Evolutionary conservation across 1,140 invertebrate genomes (phyloP).

Genomic region (Araneus ventricosus): DNA sequence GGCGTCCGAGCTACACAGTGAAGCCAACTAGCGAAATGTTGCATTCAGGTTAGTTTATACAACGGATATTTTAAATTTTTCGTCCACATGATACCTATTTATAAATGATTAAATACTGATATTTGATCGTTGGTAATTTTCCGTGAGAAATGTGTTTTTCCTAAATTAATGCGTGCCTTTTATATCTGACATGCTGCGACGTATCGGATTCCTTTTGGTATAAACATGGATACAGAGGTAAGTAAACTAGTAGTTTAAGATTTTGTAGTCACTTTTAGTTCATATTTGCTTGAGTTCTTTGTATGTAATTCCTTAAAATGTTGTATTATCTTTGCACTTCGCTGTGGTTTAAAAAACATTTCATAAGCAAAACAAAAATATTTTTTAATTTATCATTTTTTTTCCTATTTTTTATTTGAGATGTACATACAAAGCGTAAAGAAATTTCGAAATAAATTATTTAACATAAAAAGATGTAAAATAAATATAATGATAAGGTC

Average conservation of each 20-base stretch:
- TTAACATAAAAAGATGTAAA: not conserved
- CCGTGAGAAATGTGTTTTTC: not conserved
- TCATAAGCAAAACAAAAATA: no score
- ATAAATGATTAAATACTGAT: no score
- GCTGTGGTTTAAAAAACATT: no score
- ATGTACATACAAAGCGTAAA: not conserved
- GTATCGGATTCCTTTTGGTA: slow-evolving; percentile 3
- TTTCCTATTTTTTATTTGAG: not conserved
- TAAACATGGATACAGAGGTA: slow-evolving; percentile 66
- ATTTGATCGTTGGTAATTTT: no score
- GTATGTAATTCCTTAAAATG: no score
- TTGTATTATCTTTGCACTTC: no score
- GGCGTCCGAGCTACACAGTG: slow-evolving; percentile 59
- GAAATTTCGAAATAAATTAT: not conserved
- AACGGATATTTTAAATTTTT: not conserved
- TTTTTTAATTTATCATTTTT: no score
- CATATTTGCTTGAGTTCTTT: no score
- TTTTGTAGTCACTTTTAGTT: not conserved
- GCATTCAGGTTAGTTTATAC: slow-evolving; percentile 60
- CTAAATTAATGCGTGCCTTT: slow-evolving; percentile 36
- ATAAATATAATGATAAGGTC: not conserved
- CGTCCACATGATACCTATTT: no score
- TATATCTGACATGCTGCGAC: slow-evolving; percentile 50
- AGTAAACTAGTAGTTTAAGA: not conserved
- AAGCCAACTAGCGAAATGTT: slow-evolving; percentile 60